A percentile compares a stretch with the other conserved stretches of the same genome.
Conservation (phyloP, 2,888 invertebrate species). For the Myopa tessellatipennis region DNA sequence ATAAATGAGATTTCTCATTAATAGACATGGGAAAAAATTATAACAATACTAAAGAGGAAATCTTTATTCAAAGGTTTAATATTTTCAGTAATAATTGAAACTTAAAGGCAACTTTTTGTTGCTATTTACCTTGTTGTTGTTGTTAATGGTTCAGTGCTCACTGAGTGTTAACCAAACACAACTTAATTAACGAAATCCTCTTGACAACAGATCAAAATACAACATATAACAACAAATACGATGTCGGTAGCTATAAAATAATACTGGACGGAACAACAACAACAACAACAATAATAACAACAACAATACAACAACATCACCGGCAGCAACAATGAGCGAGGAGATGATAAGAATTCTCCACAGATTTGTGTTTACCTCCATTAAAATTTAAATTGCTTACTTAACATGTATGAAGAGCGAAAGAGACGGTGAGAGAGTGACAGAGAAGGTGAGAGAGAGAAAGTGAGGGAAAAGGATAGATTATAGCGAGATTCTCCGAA, state of each 20-base stretch:
- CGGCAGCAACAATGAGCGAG: not conserved
- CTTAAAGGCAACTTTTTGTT: not conserved
- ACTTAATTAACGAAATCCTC: constrained; percentile 35
- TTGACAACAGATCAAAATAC: constrained; percentile 30
- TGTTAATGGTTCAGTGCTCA: not conserved
- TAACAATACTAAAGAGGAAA: no score
- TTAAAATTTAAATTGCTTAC: constrained; percentile 52
- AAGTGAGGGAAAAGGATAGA: no score
- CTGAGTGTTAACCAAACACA: constrained; percentile 24
- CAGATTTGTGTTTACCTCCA: constrained; percentile 42
- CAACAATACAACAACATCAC: not conserved
- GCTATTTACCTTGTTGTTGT: not conserved
- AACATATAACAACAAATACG: not conserved
- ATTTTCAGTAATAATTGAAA: no score
- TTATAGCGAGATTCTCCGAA: not conserved
- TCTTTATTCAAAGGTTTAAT: no score
- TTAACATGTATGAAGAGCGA: not conserved
- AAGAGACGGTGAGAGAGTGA: not conserved
- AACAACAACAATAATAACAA: constrained; percentile 5
- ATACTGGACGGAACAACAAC: not conserved
- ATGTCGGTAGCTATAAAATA: not conserved
- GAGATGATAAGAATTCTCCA: constrained; percentile 20
- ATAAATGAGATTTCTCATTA: no score
- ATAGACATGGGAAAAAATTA: no score
- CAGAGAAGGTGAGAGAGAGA: not conserved